Evolutionary conservation across 2,888 invertebrate genomes (phyloP), one percentile per base, ranked within the genome.

Genomic region (Scelioninae gen. 1): DNA sequence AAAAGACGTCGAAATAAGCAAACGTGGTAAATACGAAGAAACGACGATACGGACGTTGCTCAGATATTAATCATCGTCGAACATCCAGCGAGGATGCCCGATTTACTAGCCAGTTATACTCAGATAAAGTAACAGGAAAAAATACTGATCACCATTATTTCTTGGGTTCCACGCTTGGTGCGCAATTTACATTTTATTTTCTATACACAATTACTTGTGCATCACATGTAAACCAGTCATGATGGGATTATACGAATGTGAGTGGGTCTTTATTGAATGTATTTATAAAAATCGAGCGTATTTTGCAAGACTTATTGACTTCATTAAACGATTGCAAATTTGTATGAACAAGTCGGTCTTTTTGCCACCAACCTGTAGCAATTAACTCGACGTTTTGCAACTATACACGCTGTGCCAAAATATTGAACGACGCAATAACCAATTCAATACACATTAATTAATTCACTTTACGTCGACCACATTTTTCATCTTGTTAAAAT

Each of bases 71-170:
- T 29, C 49, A 60, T 45, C 69, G 34, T 68, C 66, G 55, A 68
- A n/a, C 13, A 69, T 49, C 58, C 47, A 47, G 8, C 38, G 49
- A 31, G 43, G 51, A 72, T 62, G 51, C 49, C 38, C n/a, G 40
- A 72, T 43, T 72, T 51, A 72, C 51, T 72, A 72, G 62, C 71
- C 71, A 72, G 60, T 62, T 72, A 62, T 72, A 72, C 40, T 58
- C 60, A 34, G 43, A 55, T 68, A 40, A 49, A 16, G 10, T 49
- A 58, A 58, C 31, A 55, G 0, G 43, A 16, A 32, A n/a, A 34
- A 49, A 45, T 72, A 62, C 62, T 60, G 62, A 71, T 71, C 49
- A 71, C 16, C 29, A 60, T 43, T 60, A 40, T 47, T 69, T 69
- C 45, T 32, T 49, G 31, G 29, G 15, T 60, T 72, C 7, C 43